A percentile compares a stretch with the other conserved stretches of the same genome.
phyloP scores from a whole-genome alignment of 2,797 vertebrate species.

The Sebastes diaconus region DNA sequence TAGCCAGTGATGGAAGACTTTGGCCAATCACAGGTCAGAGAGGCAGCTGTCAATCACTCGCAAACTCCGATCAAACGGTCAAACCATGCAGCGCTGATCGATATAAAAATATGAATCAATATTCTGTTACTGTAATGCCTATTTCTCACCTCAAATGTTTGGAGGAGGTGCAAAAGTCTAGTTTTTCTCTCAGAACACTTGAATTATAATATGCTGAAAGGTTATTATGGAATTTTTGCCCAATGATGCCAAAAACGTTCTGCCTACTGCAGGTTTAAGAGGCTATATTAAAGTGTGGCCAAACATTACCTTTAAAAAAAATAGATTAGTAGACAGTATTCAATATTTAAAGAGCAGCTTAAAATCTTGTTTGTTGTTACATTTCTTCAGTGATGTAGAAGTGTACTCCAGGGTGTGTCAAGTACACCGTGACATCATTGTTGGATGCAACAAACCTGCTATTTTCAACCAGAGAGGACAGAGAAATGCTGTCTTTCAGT shows the following conservation, averaged over 20 bases:
- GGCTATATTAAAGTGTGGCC: neutral
- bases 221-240: no score
- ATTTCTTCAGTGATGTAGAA: neutral
- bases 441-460: neutral
- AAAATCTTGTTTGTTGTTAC: neutral
- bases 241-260: no score
- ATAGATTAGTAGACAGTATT: neutral
- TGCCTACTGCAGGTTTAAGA: no score
- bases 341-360: neutral
- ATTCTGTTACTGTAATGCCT: no score
- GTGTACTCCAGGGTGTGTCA: neutral
- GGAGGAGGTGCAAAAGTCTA: no score
- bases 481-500: neutral
- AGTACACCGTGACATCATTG: neutral
- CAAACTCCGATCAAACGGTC: no score
- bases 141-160: no score
- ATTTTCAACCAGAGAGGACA: neutral
- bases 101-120: no score
- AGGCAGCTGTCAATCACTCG: no score
- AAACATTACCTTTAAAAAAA: neutral
- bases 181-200: no score
- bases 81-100: accelerated
- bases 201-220: no score
- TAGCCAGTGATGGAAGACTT: no score
- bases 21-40: neutral